Evolutionary conservation across 2,888 invertebrate species (phyloP).

Genomic region (Dryobota labecula): DNA sequence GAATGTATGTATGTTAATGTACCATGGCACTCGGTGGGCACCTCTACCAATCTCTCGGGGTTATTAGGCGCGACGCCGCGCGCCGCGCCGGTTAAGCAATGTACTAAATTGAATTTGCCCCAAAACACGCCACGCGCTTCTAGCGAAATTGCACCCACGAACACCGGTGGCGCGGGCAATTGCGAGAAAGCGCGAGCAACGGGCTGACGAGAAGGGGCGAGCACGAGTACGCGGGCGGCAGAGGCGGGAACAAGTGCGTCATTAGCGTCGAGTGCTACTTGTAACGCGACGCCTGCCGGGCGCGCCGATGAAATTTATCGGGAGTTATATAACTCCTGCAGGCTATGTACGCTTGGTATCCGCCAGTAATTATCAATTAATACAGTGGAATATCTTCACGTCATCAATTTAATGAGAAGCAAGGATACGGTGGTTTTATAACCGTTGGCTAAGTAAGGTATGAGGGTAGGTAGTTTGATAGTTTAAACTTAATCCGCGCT

Average conservation of each 20-base stretch:
- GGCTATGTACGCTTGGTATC: slow-evolving; percentile 56
- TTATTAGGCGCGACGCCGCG: slow-evolving; percentile 54
- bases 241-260: slow-evolving; percentile 73
- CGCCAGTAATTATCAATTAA: slow-evolving; percentile 62
- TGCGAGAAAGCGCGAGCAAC: slow-evolving; percentile 62
- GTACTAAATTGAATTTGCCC: slow-evolving; percentile 57
- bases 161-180: slow-evolving; percentile 61
- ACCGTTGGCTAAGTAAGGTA: no score
- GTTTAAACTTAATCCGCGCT: neutral
- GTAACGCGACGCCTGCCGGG: slow-evolving; percentile 71
- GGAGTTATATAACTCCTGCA: slow-evolving; percentile 61
- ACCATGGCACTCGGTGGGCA: slow-evolving; percentile 38
- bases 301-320: slow-evolving; percentile 69
- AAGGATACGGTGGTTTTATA: slow-evolving; percentile 15
- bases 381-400: slow-evolving; percentile 53
- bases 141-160: slow-evolving; percentile 55
- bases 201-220: slow-evolving; percentile 65
- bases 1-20: slow-evolving; percentile 28
- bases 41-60: slow-evolving; percentile 51
- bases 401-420: slow-evolving; percentile 49
- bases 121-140: slow-evolving; percentile 58
- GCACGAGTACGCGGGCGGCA: slow-evolving; percentile 60
- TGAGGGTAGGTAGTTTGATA: slow-evolving; percentile 8
- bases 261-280: slow-evolving; percentile 75
- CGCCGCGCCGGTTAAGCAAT: slow-evolving; percentile 56